These are phyloP conservation scores for Lacerta viridis DNA, from an alignment of 2,797 vertebrate species.

Conservation along the genomic window DNA sequence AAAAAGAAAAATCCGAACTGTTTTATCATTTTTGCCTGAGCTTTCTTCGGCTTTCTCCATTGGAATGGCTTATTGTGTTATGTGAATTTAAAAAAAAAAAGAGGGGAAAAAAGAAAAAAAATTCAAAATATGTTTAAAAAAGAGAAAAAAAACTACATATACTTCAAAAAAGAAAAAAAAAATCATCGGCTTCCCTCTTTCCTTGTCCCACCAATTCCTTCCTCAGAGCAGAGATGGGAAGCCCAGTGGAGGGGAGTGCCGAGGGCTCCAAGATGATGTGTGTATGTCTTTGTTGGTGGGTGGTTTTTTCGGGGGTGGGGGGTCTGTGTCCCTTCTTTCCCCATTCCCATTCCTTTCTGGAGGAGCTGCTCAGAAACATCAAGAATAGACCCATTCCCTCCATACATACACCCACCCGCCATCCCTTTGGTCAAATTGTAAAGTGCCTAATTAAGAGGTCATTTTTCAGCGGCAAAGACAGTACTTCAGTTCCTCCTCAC, in stretches of 20 bases:
- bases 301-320: constrained; percentile 4
- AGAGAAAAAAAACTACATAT: constrained; percentile 34
- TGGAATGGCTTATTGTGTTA: constrained; percentile 90
- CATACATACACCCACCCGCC: background rate
- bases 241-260: constrained; percentile 45
- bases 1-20: constrained; percentile 77
- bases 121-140: constrained; percentile 26
- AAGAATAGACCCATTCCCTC: constrained; percentile 17
- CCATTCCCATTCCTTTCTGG: constrained; percentile 22
- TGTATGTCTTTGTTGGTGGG: constrained; percentile 41
- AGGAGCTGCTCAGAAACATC: constrained; percentile 46
- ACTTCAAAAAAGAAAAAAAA: constrained; percentile 46
- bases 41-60: constrained; percentile 92
- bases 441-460: constrained; percentile 42
- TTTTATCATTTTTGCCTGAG: constrained; percentile 78
- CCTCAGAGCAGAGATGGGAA: constrained; percentile 51
- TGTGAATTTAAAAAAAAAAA: constrained; percentile 82
- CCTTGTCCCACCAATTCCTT: constrained; percentile 40
- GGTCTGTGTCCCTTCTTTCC: constrained; percentile 16
- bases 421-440: constrained; percentile 32
- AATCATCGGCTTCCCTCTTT: constrained; percentile 39
- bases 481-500: constrained; percentile 26
- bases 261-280: constrained; percentile 25
- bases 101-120: constrained; percentile 79
- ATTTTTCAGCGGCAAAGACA: constrained; percentile 28